Evolutionary conservation across 2,888 invertebrate species (phyloP).

Genomic region (Chelonus formosanus): DNA sequence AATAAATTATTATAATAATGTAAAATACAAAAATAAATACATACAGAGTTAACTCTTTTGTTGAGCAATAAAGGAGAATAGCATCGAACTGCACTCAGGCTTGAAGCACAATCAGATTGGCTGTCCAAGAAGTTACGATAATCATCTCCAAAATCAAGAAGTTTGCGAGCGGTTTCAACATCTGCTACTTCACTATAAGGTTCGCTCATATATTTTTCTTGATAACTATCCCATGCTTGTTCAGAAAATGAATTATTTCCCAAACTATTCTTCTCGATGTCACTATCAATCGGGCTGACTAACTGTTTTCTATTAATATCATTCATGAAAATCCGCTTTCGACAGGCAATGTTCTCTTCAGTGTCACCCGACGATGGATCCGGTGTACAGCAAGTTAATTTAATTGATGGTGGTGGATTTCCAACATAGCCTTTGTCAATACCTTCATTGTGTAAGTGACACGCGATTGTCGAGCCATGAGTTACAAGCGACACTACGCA

Average conservation of each 20-base stretch:
- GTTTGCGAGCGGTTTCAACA: slow-evolving; percentile 82
- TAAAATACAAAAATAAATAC: slow-evolving; percentile 40
- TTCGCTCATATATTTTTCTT: slow-evolving; percentile 93
- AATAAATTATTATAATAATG: slow-evolving; percentile 10
- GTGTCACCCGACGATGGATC: slow-evolving; percentile 64
- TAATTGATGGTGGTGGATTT: slow-evolving; percentile 70
- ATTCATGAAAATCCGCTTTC: slow-evolving; percentile 50
- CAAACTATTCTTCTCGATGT: slow-evolving; percentile 68
- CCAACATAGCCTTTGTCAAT: slow-evolving; percentile 70
- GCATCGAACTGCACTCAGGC: slow-evolving; percentile 73
- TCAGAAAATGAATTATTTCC: slow-evolving; percentile 82
- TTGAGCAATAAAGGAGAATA: slow-evolving; percentile 64
- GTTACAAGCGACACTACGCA: slow-evolving; percentile 70
- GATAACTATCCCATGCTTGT: slow-evolving; percentile 94
- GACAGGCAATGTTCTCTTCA: slow-evolving; percentile 55
- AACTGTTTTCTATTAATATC: slow-evolving; percentile 50
- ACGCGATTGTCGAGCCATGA: slow-evolving; percentile 69
- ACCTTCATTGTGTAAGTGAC: slow-evolving; percentile 27
- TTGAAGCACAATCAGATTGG: slow-evolving; percentile 88
- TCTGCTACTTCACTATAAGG: slow-evolving; percentile 88
- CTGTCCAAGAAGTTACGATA: slow-evolving; percentile 90
- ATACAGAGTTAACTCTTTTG: slow-evolving; percentile 58
- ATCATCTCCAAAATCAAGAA: slow-evolving; percentile 89
- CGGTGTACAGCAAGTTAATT: slow-evolving; percentile 50
- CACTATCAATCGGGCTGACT: slow-evolving; percentile 68